Percentiles rank a stretch among this genome's conserved stretches.
Conservation (phyloP, 2,797 vertebrate genomes). For the Chaunax sp. region DNA sequence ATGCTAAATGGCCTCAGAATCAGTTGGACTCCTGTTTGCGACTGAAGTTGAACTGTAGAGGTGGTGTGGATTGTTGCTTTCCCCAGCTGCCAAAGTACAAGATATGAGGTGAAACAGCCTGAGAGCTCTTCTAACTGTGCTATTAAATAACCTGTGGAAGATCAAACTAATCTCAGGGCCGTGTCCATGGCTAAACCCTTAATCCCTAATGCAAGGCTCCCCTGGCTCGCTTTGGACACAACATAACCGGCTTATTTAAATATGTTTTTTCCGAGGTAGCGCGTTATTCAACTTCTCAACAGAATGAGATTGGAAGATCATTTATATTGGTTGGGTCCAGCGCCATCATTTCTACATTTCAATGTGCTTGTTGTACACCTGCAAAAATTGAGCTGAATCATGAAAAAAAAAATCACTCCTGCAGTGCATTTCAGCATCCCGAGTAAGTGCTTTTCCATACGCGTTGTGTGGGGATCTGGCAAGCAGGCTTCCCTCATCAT, state of each 20-base stretch:
- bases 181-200: slow-evolving; percentile 70
- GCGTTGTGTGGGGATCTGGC: slow-evolving; percentile 50
- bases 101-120: slow-evolving; percentile 25
- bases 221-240: slow-evolving; percentile 22
- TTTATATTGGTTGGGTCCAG: slow-evolving; percentile 14
- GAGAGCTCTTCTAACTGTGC: slow-evolving; percentile 21
- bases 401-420: slow-evolving; percentile 43
- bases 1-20: slow-evolving; percentile 42
- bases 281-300: slow-evolving; percentile 37
- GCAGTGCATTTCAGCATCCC: slow-evolving; percentile 49
- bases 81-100: slow-evolving; percentile 3
- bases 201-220: slow-evolving; percentile 62
- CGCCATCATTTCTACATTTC: slow-evolving; percentile 27
- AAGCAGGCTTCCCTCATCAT: slow-evolving; percentile 58
- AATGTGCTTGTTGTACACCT: slow-evolving; percentile 54
- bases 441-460: slow-evolving; percentile 66
- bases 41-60: slow-evolving; percentile 14
- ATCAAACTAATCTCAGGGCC: slow-evolving; percentile 73
- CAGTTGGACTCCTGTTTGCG: slow-evolving; percentile 29
- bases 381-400: slow-evolving; percentile 62
- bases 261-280: slow-evolving; percentile 58
- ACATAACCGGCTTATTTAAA: slow-evolving; percentile 66
- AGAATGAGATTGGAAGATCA: slow-evolving; percentile 46
- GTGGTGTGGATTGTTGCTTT: slow-evolving; percentile 6
- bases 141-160: slow-evolving; percentile 65